phyloP scores from a whole-genome alignment of 1,140 invertebrate species.

The Stenopsyche tienmushanensis region DNA sequence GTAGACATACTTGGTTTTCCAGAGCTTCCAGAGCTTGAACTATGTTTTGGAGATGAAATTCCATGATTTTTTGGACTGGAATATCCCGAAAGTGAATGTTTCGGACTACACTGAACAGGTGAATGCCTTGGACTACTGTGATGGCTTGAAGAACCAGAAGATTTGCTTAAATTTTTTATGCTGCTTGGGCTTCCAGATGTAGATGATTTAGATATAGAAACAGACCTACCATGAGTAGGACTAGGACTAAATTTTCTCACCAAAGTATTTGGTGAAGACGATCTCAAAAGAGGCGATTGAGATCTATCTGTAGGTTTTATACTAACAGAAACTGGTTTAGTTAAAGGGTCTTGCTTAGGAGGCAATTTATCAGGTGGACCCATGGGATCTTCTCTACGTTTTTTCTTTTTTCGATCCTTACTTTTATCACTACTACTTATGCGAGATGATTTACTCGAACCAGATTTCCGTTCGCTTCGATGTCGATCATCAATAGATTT shows the following conservation, averaged over 20 bases:
- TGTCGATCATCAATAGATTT: constrained; percentile 62
- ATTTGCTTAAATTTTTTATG: constrained; percentile 56
- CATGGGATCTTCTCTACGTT: constrained; percentile 79
- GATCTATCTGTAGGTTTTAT: constrained; percentile 72
- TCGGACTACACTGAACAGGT: constrained; percentile 74
- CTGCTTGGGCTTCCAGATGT: constrained; percentile 63
- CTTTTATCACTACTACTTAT: constrained; percentile 60
- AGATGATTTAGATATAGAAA: constrained; percentile 56
- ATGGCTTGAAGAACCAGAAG: constrained; percentile 59
- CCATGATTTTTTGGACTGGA: constrained; percentile 68
- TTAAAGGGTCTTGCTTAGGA: constrained; percentile 67
- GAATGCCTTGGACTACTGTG: constrained; percentile 73
- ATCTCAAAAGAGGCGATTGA: constrained; percentile 60
- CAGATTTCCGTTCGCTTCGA: constrained; percentile 64
- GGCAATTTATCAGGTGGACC: constrained; percentile 81
- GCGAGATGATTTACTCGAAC: constrained; percentile 55
- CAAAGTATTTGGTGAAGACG: constrained; percentile 64
- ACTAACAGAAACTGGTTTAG: constrained; percentile 71
- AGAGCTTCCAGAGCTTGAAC: constrained; percentile 63
- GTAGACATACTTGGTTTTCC: constrained; percentile 88
- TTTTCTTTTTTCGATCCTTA: constrained; percentile 75
- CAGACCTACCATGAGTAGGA: constrained; percentile 63
- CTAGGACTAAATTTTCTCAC: constrained; percentile 68
- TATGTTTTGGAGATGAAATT: constrained; percentile 75
- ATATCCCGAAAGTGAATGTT: constrained; percentile 62